A percentile compares a stretch with the other conserved stretches of the same genome.
Evolutionary conservation across 1,140 invertebrate genomes (phyloP).

Genomic region (Pteromalus puparum): DNA sequence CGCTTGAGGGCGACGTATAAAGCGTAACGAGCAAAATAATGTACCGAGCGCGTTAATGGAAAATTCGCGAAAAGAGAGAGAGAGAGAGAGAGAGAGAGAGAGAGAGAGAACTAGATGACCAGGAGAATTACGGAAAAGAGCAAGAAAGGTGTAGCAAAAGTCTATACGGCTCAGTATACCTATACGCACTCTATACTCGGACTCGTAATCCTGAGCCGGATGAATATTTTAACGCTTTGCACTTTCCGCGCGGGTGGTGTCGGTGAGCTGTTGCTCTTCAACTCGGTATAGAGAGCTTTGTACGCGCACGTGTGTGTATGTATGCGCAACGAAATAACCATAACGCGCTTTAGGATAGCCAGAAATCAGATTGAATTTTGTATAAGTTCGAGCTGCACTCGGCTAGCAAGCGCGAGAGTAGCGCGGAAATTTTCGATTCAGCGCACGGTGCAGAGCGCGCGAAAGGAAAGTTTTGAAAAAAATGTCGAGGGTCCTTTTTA

Average conservation of each 20-base stretch:
- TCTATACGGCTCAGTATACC: background rate
- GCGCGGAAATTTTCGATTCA: background rate
- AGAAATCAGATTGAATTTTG: slow-evolving; percentile 23
- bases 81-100: too few species aligned
- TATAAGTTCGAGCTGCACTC: background rate
- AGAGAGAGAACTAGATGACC: background rate
- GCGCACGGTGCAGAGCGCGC: background rate
- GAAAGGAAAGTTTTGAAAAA: background rate
- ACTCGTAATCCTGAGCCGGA: background rate
- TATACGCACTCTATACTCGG: background rate
- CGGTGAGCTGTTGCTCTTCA: background rate
- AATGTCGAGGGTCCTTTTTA: background rate
- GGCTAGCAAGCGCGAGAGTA: background rate
- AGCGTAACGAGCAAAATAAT: background rate
- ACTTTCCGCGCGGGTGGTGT: background rate
- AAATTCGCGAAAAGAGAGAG: background rate
- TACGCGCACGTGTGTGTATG: background rate
- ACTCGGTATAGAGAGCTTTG: background rate
- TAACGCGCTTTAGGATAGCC: background rate
- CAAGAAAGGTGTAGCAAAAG: background rate
- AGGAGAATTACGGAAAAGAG: background rate
- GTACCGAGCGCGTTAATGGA: background rate
- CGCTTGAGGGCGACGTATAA: background rate
- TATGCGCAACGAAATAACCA: background rate
- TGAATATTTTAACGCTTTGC: slow-evolving; percentile 25